Evolutionary conservation across 2,888 invertebrate genomes (phyloP), one percentile per base, ranked within the genome.

Genomic region (Xestoiulus laeticollis): DNA sequence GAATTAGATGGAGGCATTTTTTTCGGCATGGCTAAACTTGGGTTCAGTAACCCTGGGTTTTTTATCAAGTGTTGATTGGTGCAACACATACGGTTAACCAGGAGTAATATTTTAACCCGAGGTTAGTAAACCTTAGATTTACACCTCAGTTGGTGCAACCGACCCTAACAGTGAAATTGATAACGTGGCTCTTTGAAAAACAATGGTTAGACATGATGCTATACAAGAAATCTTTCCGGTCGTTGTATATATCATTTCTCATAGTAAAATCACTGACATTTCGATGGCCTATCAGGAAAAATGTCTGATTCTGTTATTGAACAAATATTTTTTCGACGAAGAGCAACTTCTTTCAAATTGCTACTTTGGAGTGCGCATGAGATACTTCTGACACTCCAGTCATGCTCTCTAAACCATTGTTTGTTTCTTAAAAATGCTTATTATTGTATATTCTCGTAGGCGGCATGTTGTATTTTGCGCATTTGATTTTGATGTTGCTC

Each of bases 301-400:
- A 59, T 59, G 59, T 59, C 59, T 59, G n/a, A n/a, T 59, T 59
- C 59, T 59, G 59, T 59, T 59, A 59, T 59, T n/a, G 59, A 59
- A 59, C 59, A 59, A 59, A 59, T 19, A 59, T 59, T 59, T 59
- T n/a, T n/a, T 59, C 6, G 59, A n/a, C n/a, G n/a, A n/a, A n/a
- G 59, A 59, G 22, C n/a, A 59, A 59, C 4, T 59, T 59, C n/a
- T 59, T 22, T n/a, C 14, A 59, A 59, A 59, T 59, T 59, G 59
- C 59, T 59, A 59, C 59, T 59, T n/a, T n/a, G n/a, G 59, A 14
- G 59, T n/a, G n/a, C 48, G 16, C 16, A 16, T 2, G 14, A 6
- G 59, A 59, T 5, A 22, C 59, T n/a, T n/a, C 59, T 59, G 59
- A 59, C 59, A 59, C 59, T 59, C 59, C 59, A 59, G 59, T n/a